A percentile compares a stretch with the other conserved stretches of the same genome.
phyloP scores from a whole-genome alignment of 2,797 vertebrate genomes.

The Phataginus tricuspis region DNA sequence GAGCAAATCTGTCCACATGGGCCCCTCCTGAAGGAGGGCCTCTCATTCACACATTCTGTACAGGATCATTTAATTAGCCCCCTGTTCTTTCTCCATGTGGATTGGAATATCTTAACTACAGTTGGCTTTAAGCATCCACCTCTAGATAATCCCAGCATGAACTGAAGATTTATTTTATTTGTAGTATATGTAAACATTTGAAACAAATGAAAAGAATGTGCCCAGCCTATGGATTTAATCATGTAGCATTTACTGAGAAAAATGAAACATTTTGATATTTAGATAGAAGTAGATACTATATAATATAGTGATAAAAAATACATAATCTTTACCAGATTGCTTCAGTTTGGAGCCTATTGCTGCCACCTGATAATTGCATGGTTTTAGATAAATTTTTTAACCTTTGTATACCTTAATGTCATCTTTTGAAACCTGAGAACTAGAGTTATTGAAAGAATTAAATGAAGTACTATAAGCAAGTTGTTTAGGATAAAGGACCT shows the following conservation, averaged over 20 bases:
- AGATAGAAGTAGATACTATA: background rate
- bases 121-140: background rate
- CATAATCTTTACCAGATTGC: background rate
- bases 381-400: background rate
- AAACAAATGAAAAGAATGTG: background rate
- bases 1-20: background rate
- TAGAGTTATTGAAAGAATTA: background rate
- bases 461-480: background rate
- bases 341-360: background rate
- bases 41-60: background rate
- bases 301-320: background rate
- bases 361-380: background rate
- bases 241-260: background rate
- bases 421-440: background rate
- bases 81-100: too few relatives aligned
- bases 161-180: background rate
- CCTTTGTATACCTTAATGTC: background rate
- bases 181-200: background rate
- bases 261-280: background rate
- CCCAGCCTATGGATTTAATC: background rate
- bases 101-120: background rate
- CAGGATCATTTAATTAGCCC: background rate
- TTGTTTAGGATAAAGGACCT: background rate
- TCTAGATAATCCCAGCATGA: background rate
- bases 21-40: rapidly evolving